Evolutionary conservation across 2,888 invertebrate genomes (phyloP).

Genomic region (Rapana venosa): DNA sequence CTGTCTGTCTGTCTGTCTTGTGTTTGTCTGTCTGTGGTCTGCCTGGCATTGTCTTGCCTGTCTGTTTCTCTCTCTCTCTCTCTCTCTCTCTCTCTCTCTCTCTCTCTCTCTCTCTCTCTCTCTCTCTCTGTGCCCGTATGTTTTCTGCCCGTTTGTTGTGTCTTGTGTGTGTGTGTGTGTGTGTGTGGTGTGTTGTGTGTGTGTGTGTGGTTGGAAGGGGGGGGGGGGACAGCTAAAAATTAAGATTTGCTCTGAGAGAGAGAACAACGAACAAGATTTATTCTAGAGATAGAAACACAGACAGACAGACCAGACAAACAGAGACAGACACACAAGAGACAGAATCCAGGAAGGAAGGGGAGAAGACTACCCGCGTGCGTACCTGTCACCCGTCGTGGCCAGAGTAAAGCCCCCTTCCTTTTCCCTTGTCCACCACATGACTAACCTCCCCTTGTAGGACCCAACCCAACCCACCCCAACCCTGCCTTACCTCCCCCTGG

Average conservation of each 20-base stretch:
- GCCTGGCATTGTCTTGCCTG: too few relatives aligned
- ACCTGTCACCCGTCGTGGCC: neutral
- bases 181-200: neutral
- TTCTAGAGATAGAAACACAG: neutral
- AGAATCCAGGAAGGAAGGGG: neutral
- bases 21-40: too few relatives aligned
- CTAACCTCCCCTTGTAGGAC: too few relatives aligned
- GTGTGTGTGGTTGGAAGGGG: neutral
- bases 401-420: neutral
- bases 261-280: neutral
- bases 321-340: neutral
- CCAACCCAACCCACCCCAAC: neutral
- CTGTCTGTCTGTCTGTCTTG: too few relatives aligned
- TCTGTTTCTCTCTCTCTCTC: neutral
- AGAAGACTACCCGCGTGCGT: neutral
- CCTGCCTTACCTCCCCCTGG: conserved; percentile 1
- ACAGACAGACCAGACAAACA: neutral
- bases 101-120: conserved; percentile 10
- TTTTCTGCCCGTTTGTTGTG: neutral
- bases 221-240: neutral
- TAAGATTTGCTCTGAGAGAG: neutral
- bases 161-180: neutral
- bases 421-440: too few relatives aligned
- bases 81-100: neutral
- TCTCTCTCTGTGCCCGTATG: neutral